phyloP scores from a whole-genome alignment of 1,140 invertebrate species.

The Cydia fagiglandana region DNA sequence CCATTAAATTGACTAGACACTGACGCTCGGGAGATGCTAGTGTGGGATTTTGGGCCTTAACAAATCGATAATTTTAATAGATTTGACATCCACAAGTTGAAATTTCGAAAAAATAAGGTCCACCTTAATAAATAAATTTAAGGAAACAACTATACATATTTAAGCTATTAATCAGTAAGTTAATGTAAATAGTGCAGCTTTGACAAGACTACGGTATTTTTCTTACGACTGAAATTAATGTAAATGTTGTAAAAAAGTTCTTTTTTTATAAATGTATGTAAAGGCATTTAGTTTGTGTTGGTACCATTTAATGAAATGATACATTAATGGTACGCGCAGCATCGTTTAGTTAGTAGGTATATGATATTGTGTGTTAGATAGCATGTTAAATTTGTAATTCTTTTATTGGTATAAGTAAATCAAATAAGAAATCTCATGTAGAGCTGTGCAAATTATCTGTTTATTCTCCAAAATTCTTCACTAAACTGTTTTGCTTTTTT shows the following conservation, averaged over 20 bases:
- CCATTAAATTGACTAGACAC: too few relatives aligned
- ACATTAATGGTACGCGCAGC: background rate
- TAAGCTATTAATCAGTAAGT: slow-evolving; percentile 37
- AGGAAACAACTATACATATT: slow-evolving; percentile 4
- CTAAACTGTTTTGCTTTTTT: too few relatives aligned
- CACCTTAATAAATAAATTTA: slow-evolving; percentile 1
- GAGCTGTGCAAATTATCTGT: background rate
- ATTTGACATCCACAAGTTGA: background rate
- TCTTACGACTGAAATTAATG: slow-evolving; percentile 62
- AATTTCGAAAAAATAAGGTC: background rate
- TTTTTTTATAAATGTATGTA: slow-evolving; percentile 43
- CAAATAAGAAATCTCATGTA: background rate
- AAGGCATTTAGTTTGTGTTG: slow-evolving; percentile 57
- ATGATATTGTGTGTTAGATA: background rate
- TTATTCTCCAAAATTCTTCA: too few relatives aligned
- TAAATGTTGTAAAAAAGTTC: slow-evolving; percentile 61
- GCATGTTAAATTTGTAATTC: slow-evolving; percentile 13
- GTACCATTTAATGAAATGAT: slow-evolving; percentile 27
- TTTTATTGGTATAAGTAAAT: slow-evolving; percentile 20
- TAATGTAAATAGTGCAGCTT: slow-evolving; percentile 54
- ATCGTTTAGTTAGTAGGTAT: background rate
- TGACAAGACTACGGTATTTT: slow-evolving; percentile 61
- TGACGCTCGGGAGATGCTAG: too few relatives aligned
- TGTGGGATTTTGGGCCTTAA: too few relatives aligned
- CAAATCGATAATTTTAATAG: too few relatives aligned